phyloP scores from a whole-genome alignment of 1,140 invertebrate species.

The Marisa cornuarietis region DNA sequence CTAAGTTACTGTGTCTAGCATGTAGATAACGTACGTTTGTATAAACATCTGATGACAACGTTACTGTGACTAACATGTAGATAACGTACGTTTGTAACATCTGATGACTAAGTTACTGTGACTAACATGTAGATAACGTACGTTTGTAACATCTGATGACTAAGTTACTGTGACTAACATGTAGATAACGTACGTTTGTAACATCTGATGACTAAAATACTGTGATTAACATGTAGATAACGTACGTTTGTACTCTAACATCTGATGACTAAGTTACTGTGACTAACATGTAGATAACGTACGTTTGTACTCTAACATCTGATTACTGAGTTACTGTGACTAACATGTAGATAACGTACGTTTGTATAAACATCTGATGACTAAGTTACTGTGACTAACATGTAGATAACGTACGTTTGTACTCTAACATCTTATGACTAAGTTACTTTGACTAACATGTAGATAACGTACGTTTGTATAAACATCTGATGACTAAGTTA shows the following conservation, averaged over 20 bases:
- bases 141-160: neutral
- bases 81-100: conserved; percentile 29
- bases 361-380: too few relatives aligned
- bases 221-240: conserved; percentile 16
- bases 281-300: conserved; percentile 28
- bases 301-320: neutral
- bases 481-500: too few relatives aligned
- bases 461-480: conserved; percentile 31
- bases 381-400: too few relatives aligned
- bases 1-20: too few relatives aligned
- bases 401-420: conserved; percentile 32
- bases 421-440: too few relatives aligned
- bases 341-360: conserved; percentile 31
- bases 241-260: conserved; percentile 17
- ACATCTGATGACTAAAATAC: too few relatives aligned
- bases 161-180: too few relatives aligned
- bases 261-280: too few relatives aligned
- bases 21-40: conserved; percentile 32
- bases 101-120: too few relatives aligned
- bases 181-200: conserved; percentile 33
- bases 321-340: too few relatives aligned
- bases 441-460: neutral
- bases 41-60: too few relatives aligned
- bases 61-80: neutral
- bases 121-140: conserved; percentile 28